Evolutionary conservation across 2,888 invertebrate species (phyloP).

Genomic region (Folsomia manolachei): DNA sequence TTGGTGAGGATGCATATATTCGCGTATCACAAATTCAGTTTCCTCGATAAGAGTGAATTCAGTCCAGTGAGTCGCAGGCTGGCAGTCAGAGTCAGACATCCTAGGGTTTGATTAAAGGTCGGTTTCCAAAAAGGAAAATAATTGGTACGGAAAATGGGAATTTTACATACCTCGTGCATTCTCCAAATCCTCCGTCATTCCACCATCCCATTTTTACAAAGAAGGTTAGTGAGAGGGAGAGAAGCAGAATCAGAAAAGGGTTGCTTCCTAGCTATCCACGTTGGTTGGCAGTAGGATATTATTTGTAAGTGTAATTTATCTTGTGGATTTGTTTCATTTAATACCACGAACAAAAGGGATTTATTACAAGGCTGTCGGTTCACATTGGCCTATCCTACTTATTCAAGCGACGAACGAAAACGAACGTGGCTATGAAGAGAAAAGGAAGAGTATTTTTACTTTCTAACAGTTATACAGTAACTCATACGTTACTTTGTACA

Average conservation of each 20-base stretch:
- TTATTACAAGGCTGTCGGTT: constrained; percentile 6
- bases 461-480: not conserved
- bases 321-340: constrained; percentile 11
- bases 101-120: constrained; percentile 19
- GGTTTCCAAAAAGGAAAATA: constrained; percentile 20
- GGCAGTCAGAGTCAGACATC: not conserved
- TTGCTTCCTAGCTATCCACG: no score
- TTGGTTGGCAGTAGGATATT: constrained; percentile 4
- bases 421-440: not conserved
- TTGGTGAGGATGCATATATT: no score
- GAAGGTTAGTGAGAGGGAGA: not conserved
- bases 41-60: no score
- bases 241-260: no score
- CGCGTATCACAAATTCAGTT: no score
- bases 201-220: not conserved
- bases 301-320: constrained; percentile 15
- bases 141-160: constrained; percentile 5
- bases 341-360: constrained; percentile 8
- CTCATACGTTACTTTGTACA: not conserved
- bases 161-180: not conserved
- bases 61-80: not conserved
- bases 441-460: not conserved
- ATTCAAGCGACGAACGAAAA: not conserved
- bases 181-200: no score
- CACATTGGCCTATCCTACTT: not conserved